These are phyloP conservation scores for Desoria tigrina DNA, from an alignment of 2,888 invertebrate genomes.

Conservation along the genomic window DNA sequence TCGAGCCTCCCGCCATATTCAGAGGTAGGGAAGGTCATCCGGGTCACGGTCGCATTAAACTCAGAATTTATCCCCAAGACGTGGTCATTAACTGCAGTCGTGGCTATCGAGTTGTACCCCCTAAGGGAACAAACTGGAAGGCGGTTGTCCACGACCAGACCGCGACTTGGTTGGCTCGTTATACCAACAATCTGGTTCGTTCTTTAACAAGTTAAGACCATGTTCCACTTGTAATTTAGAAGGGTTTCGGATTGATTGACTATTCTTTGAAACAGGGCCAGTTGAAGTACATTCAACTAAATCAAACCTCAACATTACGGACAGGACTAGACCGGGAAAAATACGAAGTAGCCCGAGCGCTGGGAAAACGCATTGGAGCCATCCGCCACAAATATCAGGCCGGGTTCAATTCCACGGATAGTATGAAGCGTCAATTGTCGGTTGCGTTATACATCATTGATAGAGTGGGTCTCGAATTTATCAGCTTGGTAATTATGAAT, in stretches of 20 bases:
- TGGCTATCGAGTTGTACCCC: background rate
- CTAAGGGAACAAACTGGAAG: background rate
- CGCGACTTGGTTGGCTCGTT: slow-evolving; percentile 1
- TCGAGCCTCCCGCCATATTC: slow-evolving; percentile 16
- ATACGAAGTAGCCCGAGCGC: slow-evolving; percentile 2
- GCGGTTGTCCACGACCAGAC: background rate
- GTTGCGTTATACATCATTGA: slow-evolving; percentile 11
- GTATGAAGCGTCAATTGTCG: background rate
- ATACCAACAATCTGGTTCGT: slow-evolving; percentile 13
- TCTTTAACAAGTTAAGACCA: too few species aligned
- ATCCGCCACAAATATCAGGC: background rate
- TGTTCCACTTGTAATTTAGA: too few species aligned
- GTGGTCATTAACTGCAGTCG: slow-evolving; percentile 9
- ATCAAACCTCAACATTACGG: background rate
- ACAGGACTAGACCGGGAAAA: background rate
- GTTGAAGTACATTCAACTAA: slow-evolving; percentile 5
- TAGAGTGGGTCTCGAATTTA: background rate
- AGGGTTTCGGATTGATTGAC: too few species aligned
- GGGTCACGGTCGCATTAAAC: slow-evolving; percentile 12
- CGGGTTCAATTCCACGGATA: background rate
- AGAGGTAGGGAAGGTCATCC: slow-evolving; percentile 7
- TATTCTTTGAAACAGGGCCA: background rate
- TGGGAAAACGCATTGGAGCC: background rate
- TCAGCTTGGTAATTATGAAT: background rate
- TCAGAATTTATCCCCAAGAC: slow-evolving; percentile 2